phyloP scores from a whole-genome alignment of 2,888 invertebrate species.

The Augochlorella aurata region DNA sequence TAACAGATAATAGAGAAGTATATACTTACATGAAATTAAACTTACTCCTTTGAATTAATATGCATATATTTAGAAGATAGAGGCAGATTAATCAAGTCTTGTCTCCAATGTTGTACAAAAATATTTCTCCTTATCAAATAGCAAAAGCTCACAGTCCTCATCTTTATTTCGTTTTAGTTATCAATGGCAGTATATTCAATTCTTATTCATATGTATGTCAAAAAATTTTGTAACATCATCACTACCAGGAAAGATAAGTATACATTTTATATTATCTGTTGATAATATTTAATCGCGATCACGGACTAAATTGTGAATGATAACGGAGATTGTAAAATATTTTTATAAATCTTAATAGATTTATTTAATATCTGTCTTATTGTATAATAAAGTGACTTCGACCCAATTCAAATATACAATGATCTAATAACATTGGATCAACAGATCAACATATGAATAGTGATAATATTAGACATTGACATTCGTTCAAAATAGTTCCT shows the following conservation, averaged over 20 bases:
- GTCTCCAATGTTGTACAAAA: slow-evolving; percentile 22
- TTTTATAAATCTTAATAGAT: not conserved
- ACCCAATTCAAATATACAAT: slow-evolving; percentile 24
- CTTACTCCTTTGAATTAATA: slow-evolving; percentile 40
- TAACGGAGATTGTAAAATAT: not conserved
- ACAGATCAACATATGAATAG: not conserved
- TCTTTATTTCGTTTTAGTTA: slow-evolving; percentile 20
- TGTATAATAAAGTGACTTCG: slow-evolving; percentile 10
- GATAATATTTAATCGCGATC: slow-evolving; percentile 11
- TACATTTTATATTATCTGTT: not conserved
- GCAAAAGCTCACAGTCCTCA: slow-evolving; percentile 19
- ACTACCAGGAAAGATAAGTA: not conserved
- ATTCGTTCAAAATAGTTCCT: not conserved
- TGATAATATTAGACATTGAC: not conserved
- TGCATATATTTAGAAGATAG: slow-evolving; percentile 18
- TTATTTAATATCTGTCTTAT: not conserved
- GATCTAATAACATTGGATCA: not conserved
- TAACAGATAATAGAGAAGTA: not conserved
- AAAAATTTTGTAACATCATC: slow-evolving; percentile 23
- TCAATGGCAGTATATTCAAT: not conserved
- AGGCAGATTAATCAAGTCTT: slow-evolving; percentile 21
- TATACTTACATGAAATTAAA: not conserved
- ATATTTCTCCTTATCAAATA: slow-evolving; percentile 40
- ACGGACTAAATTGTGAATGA: not conserved
- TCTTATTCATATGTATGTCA: not conserved